Evolutionary conservation across 2,113 vertebrate species (phyloP), one percentile per base, ranked within the genome.

Genomic region (Microcebus griseorufus): DNA sequence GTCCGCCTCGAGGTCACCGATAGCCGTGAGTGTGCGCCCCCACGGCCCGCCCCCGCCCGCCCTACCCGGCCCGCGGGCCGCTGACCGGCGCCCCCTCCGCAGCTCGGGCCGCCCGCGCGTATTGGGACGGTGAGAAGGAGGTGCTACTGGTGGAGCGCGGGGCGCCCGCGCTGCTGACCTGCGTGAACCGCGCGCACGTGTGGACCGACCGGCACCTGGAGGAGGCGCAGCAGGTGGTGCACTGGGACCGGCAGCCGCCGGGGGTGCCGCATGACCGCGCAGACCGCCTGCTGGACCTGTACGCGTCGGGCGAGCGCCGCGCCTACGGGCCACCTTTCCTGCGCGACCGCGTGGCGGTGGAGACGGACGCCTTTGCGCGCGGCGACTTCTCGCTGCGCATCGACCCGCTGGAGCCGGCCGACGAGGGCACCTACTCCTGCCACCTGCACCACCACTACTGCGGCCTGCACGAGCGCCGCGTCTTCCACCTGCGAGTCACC

Each of bases 381-480:
- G 99, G 99, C 0, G 99, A 99, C 97, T 99, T 99, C 98, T 99
- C 99, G 0, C 99, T 99, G 64, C 90, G 96, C 22, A 98, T 98
- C 75, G 97, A 98, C 0, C 90, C 97, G 79, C 97, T 99, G 98
- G 99, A 98, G 94, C 99, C 98, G 0, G 98, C 98, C 0, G 99
- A 99, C 4, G 99, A 99, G 96, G 99, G 99, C 84, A 99, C 99
- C 42, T 99, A 99, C 94, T 99, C 99, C 39, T 99, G 99, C 97
- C 99, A 99, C 97, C 98, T 99, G 96, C 99, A 99, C 95, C 99
- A 99, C 69, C 99, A 99, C 97, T 99, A 99, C 98, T 99, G 99
- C 1, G 99, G 99, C 1, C 98, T 99, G 34, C 99, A 99, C 0
- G 99, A 99, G 97, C 99, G 99, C 73, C 98, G 99, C 29, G 98